phyloP scores from a whole-genome alignment of 1,140 invertebrate genomes.

The Pogonognathellus flavescens region DNA sequence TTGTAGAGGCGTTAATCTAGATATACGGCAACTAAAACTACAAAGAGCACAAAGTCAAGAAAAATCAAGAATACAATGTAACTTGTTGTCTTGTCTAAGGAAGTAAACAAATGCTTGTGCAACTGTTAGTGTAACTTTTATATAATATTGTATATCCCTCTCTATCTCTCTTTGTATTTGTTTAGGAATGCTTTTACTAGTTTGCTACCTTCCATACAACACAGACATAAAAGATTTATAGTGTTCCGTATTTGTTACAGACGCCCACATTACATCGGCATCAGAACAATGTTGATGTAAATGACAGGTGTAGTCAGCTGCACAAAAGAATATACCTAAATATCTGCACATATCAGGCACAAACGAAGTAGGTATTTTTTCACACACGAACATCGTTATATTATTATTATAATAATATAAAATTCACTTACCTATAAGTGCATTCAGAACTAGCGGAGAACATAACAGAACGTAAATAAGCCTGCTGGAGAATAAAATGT shows the following conservation, averaged over 20 bases:
- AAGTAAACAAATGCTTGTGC: not conserved
- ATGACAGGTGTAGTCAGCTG: no score
- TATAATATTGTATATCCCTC: not conserved
- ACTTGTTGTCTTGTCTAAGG: constrained; percentile 19
- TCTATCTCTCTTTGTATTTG: not conserved
- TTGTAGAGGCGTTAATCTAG: constrained; percentile 17
- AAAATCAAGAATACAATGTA: constrained; percentile 22
- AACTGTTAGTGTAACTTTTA: no score
- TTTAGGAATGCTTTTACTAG: constrained; percentile 13
- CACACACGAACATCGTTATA: no score
- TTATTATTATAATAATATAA: no score
- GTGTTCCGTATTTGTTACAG: not conserved
- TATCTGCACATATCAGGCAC: no score
- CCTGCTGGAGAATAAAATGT: not conserved
- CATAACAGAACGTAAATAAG: not conserved
- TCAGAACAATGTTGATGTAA: no score
- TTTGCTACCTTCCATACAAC: not conserved
- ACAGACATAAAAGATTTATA: not conserved
- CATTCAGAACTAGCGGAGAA: not conserved
- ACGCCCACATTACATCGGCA: not conserved
- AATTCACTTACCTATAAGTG: no score
- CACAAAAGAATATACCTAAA: no score
- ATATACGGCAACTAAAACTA: constrained; percentile 18
- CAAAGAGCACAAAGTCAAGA: constrained; percentile 18
- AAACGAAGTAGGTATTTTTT: no score